Base-by-base conservation (phyloP, 1,140 invertebrate species). In the Zaprionus gabonicus region DNA sequence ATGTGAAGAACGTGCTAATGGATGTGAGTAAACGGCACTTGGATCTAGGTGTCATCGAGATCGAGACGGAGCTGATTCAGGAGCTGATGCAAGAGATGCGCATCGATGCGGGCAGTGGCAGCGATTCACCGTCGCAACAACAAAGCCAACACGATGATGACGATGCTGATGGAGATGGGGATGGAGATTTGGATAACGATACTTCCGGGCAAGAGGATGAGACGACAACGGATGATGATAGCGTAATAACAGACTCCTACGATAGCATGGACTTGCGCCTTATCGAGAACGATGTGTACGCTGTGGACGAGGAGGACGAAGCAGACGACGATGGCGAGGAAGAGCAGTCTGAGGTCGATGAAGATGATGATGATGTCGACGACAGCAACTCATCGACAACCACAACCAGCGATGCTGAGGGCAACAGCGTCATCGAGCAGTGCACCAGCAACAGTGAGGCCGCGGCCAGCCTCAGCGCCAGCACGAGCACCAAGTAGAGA, bases 381-480 rank as follows among this genome's bases (percentile, higher is more conserved):
- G 80, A 80, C 15, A 81, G 60, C 68, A 84, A 76, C 34, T 87
- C 83, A 20, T 82, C 82, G 23, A 82, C 81, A 7, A 84, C 74
- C 56, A 78, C 81, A 9, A 87, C 77, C 36, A 91, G 86, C 56
- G 86, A 92, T 55, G 87, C 81, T 6, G 91, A 92, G 36, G 90
- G 76, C n/a, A 91, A 92, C 67, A 92, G 91, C 67, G 91, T 92
- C 41, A 92, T 92, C 34, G 90, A 92, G 60, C 91, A 92, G 57
- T 85, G 86, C 73, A 91, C 73, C 63, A 78, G 84, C 76, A 88
- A 90, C 64, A 90, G 84, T 51, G 84, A 88, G 57, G 71, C 85
- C 10, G 85, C 69, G 15, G 75, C 77, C 31, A 82, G 71, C 56
- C 41, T 38, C 55, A 74, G 70, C 28, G 62, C 57, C 41, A 72